Conservation (phyloP, 2,888 invertebrate genomes). For the Melanchra persicariae region DNA sequence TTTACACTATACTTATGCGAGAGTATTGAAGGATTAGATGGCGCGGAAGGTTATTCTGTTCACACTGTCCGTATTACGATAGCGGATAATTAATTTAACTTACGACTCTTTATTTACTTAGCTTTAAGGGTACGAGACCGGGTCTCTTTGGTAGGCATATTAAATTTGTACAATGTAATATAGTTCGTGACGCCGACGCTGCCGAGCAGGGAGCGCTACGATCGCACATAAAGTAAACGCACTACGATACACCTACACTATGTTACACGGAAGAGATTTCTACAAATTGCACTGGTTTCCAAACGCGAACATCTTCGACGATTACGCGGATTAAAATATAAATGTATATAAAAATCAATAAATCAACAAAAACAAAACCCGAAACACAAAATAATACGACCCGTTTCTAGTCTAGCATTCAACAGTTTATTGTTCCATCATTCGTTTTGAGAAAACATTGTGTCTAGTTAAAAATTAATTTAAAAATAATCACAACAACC, state of each 20-base stretch:
- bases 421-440: conserved; percentile 89
- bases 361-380: conserved; percentile 89
- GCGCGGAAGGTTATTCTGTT: conserved; percentile 87
- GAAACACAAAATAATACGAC: conserved; percentile 91
- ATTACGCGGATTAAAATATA: conserved; percentile 88
- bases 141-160: conserved; percentile 91
- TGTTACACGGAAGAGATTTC: conserved; percentile 90
- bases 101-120: conserved; percentile 89
- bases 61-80: conserved; percentile 83
- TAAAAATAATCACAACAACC: conserved; percentile 91
- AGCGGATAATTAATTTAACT: conserved; percentile 87
- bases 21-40: conserved; percentile 89
- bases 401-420: conserved; percentile 90
- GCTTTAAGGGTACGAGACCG: conserved; percentile 91
- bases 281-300: conserved; percentile 91
- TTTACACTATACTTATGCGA: conserved; percentile 90
- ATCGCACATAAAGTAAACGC: conserved; percentile 84
- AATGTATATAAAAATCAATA: conserved; percentile 83
- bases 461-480: conserved; percentile 83
- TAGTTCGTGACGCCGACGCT: conserved; percentile 84
- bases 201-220: conserved; percentile 78
- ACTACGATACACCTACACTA: conserved; percentile 89
- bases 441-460: conserved; percentile 83
- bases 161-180: conserved; percentile 90
- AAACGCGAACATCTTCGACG: conserved; percentile 89